Base-by-base conservation (phyloP, 1,140 invertebrate genomes). In the Drosophila chauvacae region DNA sequence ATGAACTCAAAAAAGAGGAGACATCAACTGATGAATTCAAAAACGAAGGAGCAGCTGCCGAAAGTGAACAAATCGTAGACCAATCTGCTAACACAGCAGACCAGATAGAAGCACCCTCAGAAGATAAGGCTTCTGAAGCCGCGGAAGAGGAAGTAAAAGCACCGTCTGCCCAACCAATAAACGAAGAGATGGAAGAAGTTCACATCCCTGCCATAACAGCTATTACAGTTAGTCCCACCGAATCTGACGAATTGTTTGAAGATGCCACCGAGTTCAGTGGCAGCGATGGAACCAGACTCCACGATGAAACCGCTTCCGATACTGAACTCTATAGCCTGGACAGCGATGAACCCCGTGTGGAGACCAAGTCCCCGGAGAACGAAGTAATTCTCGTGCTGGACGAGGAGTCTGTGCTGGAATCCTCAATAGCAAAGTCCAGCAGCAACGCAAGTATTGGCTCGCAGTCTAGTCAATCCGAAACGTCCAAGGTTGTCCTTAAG, bases 281-380 rank as follows among this genome's bases (percentile, higher is more conserved):
- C 11, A 59, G 53, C 9, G 81, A 81, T 7, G 77, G 66, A 4
- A 57, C 48, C 4, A 62, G 37, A 4, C 20, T 26, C 20, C 60
- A 68, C 0, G 80, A 76, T 2, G 91, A 92, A 14, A 69, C 60
- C 4, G 68, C 72, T 6, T 91, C 91, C 3, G 91, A 92, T 18
- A 58, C 74, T 0, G 91, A 92, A 35, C 77, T 92, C 2, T 92
- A 76, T 35, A 92, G 88, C 13, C 26, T 91, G 6, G 83, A 83
- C 7, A 79, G 77, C 23, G 84, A 91, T 37, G 83, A 79, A 2
- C 70, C 58, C 9, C 37, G 16, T 4, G 30, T 69, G 33, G 58
- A 64, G 7, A 42, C 57, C 0, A 76, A 77, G 30, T 76, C 83
- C 0, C 72, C 87, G 2, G 64, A 77, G 9, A 74, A n/a, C 47